Base-by-base conservation (phyloP, 2,113 vertebrate species). In the Cryptotis parvus region DNA sequence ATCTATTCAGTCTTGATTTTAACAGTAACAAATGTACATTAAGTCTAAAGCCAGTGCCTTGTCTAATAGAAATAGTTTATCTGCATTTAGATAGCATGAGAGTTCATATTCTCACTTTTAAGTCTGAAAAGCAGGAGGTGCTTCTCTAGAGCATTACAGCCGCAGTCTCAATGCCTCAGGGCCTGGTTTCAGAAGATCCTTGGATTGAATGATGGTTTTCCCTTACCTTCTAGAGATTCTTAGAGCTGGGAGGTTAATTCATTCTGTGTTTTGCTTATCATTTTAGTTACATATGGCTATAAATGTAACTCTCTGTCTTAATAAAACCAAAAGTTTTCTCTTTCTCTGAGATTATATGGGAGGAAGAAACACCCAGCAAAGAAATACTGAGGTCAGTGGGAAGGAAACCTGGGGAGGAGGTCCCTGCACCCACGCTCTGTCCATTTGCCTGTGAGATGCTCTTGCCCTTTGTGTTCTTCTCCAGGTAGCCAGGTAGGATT, bases 31-130 rank as follows among this genome's bases (percentile, higher is more conserved):
- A 83, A 12, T 43, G 70, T 31, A 77, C 43, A 27, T 63, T 55
- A 63, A 55, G 22, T 68, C 55, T 66, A 66, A 80, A 63, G 52
- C 20, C 74, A 43, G 39, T 69, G 4, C 45, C 39, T 86, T 35
- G 52, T 72, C 33, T 52, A 82, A 41, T 20, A 63, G 66, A 74
- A 72, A 74, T 14, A 73, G n/a, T 37, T 91, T 94, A n/a, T 33
- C 37, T 49, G 5, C 45, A 49, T 10, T 49, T 49, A 49, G 45
- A 9, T 49, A 49, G 45, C 45, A 49, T 49, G 45, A 14, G 9
- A 49, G 45, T 49, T 14, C 14, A 14, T 14, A 49, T 14, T 49
- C 45, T 49, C 45, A 49, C 65, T 45, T 9, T 27, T 79, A 41
- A 58, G 86, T 72, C 11, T 27, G 66, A 45, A 72, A 16, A 70